These are phyloP conservation scores for Xestia c-nigrum DNA, from an alignment of 2,888 invertebrate species.

Conservation along the genomic window DNA sequence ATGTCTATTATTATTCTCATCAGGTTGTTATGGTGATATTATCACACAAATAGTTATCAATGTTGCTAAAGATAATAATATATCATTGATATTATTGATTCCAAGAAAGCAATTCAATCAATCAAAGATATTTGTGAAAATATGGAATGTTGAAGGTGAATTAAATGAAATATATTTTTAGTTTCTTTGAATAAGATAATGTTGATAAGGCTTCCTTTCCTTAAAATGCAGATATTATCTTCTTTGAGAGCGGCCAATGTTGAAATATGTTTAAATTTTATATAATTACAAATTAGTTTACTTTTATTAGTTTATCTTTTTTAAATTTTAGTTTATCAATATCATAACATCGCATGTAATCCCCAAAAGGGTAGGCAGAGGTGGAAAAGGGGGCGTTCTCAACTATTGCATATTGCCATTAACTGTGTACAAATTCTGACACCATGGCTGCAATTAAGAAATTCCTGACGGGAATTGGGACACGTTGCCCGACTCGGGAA, in stretches of 20 bases:
- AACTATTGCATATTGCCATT: too few relatives aligned
- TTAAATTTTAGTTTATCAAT: background rate
- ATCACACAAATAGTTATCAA: background rate
- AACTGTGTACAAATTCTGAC: too few relatives aligned
- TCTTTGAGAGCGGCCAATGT: background rate
- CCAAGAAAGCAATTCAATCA: background rate
- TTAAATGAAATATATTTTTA: background rate
- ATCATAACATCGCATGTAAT: background rate
- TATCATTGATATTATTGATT: background rate
- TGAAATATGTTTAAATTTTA: background rate
- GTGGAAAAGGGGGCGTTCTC: too few relatives aligned
- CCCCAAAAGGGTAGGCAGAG: too few relatives aligned
- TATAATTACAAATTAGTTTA: background rate
- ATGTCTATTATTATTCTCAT: background rate
- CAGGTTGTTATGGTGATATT: background rate
- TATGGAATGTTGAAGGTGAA: background rate
- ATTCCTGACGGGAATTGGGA: too few relatives aligned
- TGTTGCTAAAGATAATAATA: too few relatives aligned
- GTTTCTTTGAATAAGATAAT: slow-evolving; percentile 23
- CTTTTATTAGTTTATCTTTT: too few relatives aligned
- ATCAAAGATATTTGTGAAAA: background rate
- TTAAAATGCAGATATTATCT: background rate
- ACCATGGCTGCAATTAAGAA: too few relatives aligned
- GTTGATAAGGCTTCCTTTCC: background rate
- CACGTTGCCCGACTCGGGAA: too few relatives aligned